phyloP scores from a whole-genome alignment of 2,888 invertebrate genomes.

The Napeogenes sylphis region DNA sequence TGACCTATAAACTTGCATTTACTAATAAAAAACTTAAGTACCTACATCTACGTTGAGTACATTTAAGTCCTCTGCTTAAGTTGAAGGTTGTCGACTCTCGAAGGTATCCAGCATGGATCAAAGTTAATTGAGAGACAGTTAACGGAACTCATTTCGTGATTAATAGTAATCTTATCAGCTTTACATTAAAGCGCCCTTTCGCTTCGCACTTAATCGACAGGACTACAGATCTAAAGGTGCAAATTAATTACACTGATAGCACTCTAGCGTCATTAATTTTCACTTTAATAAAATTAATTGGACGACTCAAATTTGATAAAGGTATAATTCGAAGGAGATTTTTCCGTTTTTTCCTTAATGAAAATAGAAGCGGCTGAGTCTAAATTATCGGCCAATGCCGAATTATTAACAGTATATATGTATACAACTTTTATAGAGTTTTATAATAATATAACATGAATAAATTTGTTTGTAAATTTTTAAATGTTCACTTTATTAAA shows the following conservation, averaged over 20 bases:
- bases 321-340: neutral
- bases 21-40: neutral
- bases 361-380: too few species aligned
- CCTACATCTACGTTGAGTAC: neutral
- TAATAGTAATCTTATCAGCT: slow-evolving; percentile 68
- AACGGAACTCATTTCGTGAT: slow-evolving; percentile 53
- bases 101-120: slow-evolving; percentile 3
- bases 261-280: slow-evolving; percentile 17
- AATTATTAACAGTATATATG: too few species aligned
- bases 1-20: neutral
- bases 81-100: neutral
- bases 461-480: too few species aligned
- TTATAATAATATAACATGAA: too few species aligned
- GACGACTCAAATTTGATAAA: slow-evolving; percentile 8
- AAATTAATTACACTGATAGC: slow-evolving; percentile 65
- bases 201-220: slow-evolving; percentile 50
- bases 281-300: slow-evolving; percentile 24
- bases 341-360: neutral
- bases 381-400: too few species aligned
- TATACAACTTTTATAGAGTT: too few species aligned
- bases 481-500: too few species aligned
- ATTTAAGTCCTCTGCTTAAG: neutral
- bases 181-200: slow-evolving; percentile 45
- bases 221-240: slow-evolving; percentile 53
- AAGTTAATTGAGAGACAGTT: slow-evolving; percentile 47